Evolutionary conservation across 2,797 vertebrate species (phyloP).

Genomic region (Linurgus olivaceus): DNA sequence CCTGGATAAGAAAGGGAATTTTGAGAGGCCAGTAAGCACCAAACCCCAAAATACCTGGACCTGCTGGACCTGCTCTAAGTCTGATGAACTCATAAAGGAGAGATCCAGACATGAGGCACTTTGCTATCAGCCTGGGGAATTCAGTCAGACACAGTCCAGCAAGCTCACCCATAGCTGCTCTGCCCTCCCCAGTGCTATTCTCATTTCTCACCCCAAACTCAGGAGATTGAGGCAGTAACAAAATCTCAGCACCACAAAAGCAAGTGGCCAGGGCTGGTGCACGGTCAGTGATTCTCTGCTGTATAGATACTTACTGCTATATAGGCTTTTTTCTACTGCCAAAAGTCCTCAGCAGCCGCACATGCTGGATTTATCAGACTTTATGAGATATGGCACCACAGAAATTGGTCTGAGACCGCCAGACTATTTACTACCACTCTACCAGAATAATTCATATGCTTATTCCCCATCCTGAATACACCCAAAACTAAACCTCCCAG

Average conservation of each 20-base stretch:
- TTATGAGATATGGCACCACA: slow-evolving; percentile 46
- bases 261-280: neutral
- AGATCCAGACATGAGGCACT: neutral
- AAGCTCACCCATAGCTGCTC: neutral
- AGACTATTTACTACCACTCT: slow-evolving; percentile 29
- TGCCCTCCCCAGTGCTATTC: neutral
- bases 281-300: neutral
- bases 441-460: slow-evolving; percentile 49
- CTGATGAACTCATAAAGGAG: neutral
- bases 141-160: neutral
- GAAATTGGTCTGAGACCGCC: slow-evolving; percentile 52
- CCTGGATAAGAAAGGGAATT: neutral
- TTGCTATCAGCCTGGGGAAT: neutral
- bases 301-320: neutral
- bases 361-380: slow-evolving; percentile 45
- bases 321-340: neutral
- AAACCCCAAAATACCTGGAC: neutral
- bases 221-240: neutral
- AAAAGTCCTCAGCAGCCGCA: slow-evolving; percentile 29
- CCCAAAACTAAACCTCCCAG: slow-evolving; percentile 1
- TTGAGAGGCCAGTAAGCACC: neutral
- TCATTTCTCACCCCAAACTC: neutral
- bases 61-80: neutral
- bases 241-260: slow-evolving; percentile 5
- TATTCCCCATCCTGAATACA: slow-evolving; percentile 6